Evolutionary conservation across 2,797 vertebrate species (phyloP).

Genomic region (Coregonus sp.): DNA sequence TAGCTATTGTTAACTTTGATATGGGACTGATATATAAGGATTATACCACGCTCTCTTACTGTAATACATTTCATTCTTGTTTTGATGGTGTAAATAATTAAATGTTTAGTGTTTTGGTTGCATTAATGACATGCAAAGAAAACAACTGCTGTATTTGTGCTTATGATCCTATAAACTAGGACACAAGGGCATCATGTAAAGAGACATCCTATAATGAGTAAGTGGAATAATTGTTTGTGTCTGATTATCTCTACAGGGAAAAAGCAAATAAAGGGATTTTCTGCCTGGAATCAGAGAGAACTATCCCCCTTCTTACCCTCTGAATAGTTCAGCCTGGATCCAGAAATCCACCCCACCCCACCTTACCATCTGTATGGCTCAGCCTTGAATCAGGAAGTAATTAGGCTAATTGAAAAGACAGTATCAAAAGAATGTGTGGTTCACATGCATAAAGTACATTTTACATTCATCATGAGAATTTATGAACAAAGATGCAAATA

Average conservation of each 20-base stretch:
- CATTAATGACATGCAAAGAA: not conserved
- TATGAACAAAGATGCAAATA: too few relatives aligned
- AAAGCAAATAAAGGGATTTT: not conserved
- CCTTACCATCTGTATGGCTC: not conserved
- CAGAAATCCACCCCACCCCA: not conserved
- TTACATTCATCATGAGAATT: too few relatives aligned
- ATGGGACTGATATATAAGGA: not conserved
- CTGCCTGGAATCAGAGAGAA: constrained; percentile 39
- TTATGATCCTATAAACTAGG: not conserved
- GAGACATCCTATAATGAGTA: too few relatives aligned
- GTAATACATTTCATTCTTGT: not conserved
- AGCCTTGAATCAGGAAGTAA: not conserved
- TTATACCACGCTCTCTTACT: not conserved
- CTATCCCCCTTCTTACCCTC: constrained; percentile 38
- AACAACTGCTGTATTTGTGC: not conserved
- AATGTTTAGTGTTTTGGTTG: not conserved
- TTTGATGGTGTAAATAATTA: not conserved
- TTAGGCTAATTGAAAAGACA: not conserved
- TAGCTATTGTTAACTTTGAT: too few relatives aligned
- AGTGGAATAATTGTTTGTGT: constrained; percentile 11
- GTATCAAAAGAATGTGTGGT: not conserved
- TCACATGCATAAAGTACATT: too few relatives aligned
- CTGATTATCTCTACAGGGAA: constrained; percentile 41
- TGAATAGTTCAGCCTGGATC: not conserved
- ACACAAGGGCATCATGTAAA: not conserved